Conservation (phyloP, 92 coral and sea anemone species). For the Phenganax stokvisi region DNA sequence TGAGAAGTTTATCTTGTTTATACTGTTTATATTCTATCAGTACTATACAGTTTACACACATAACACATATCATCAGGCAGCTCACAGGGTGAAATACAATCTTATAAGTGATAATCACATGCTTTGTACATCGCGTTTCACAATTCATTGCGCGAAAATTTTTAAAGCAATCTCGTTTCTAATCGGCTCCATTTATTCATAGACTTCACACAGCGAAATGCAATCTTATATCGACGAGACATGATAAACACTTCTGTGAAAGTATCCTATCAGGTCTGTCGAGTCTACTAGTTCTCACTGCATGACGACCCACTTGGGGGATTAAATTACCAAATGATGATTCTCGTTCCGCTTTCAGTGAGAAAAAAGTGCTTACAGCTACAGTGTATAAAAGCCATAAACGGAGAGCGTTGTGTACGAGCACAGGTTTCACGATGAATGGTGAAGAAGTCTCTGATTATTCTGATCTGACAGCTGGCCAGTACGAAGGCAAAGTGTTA, state of each 20-base stretch:
- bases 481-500: constrained; percentile 29
- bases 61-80: no score
- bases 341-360: background rate
- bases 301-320: background rate
- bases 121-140: no score
- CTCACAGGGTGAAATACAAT: no score
- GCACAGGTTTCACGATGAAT: background rate
- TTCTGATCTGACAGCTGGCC: constrained; percentile 33
- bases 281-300: background rate
- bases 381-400: background rate
- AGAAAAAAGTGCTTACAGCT: background rate
- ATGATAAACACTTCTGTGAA: background rate
- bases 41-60: no score
- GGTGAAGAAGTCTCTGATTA: constrained; percentile 25
- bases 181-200: background rate
- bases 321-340: background rate
- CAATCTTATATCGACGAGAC: constrained; percentile 6
- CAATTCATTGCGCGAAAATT: no score
- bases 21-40: no score
- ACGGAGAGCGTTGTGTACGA: background rate
- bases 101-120: no score
- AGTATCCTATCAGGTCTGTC: background rate
- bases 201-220: constrained; percentile 12
- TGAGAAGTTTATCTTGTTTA: no score
- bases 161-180: background rate